phyloP scores from a whole-genome alignment of 92 coral and sea anemone species.

The Zoanthus gigantus region DNA sequence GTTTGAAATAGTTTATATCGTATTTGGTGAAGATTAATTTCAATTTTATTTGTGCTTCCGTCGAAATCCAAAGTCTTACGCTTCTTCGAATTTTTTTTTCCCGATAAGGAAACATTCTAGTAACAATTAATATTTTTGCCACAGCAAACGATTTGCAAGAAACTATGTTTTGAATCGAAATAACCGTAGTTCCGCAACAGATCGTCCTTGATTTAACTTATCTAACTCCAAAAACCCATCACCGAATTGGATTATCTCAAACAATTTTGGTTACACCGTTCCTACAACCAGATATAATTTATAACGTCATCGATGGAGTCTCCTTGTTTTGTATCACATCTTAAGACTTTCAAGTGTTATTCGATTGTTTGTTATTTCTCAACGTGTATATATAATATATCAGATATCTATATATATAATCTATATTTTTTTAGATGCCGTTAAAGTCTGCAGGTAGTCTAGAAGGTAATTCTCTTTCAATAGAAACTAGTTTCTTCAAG shows the following conservation, averaged over 20 bases:
- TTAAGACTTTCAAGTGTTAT: neutral
- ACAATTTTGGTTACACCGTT: neutral
- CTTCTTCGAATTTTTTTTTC: no score
- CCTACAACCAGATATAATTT: neutral
- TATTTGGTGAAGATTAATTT: neutral
- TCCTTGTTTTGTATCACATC: neutral
- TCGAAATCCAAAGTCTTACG: neutral
- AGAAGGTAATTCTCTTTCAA: neutral
- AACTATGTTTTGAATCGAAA: neutral
- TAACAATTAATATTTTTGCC: neutral
- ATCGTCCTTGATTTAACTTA: neutral
- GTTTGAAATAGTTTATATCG: neutral
- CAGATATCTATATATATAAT: no score
- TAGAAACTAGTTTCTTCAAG: neutral
- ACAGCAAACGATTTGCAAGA: neutral
- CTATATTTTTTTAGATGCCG: neutral
- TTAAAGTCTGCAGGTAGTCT: constrained; percentile 1
- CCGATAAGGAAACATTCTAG: neutral
- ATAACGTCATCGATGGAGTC: neutral
- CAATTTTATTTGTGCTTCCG: neutral
- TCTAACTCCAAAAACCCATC: constrained; percentile 15
- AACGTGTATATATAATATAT: no score
- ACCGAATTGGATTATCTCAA: neutral
- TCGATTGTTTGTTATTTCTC: neutral
- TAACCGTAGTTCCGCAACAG: neutral